Conservation (phyloP, 23 tunicate species). For the Botrylloides violaceus region DNA sequence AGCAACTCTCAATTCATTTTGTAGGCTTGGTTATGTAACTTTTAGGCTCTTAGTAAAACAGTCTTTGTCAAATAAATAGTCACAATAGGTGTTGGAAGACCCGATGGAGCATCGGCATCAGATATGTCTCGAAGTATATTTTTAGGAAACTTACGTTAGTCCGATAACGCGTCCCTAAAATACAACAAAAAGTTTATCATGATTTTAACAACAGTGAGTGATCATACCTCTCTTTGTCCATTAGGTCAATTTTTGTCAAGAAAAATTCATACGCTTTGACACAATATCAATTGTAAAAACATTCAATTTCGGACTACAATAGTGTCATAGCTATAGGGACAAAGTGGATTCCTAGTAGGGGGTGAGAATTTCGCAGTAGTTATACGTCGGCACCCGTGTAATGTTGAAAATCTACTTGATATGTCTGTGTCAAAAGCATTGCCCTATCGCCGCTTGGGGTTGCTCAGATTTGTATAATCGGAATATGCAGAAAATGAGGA, state of each 20-base stretch:
- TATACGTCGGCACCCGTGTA: background rate
- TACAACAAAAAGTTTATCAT: background rate
- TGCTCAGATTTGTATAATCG: too few relatives aligned
- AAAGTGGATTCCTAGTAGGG: background rate
- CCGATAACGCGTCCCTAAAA: background rate
- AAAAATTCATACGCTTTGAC: background rate
- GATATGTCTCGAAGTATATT: background rate
- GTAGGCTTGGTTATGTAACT: too few relatives aligned
- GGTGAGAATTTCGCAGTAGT: background rate
- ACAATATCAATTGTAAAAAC: background rate
- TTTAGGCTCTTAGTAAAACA: too few relatives aligned
- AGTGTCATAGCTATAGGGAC: background rate
- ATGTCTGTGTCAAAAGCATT: too few relatives aligned
- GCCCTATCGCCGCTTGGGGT: too few relatives aligned
- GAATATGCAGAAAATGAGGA: too few relatives aligned
- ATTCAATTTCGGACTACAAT: background rate
- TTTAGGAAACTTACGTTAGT: background rate
- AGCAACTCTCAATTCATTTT: too few relatives aligned
- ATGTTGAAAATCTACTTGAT: background rate
- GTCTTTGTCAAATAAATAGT: too few relatives aligned
- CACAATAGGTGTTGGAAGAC: too few relatives aligned
- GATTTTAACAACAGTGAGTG: background rate
- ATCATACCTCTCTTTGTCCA: background rate
- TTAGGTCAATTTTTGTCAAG: background rate
- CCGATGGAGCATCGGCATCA: too few relatives aligned